Evolutionary conservation across 2,113 vertebrate genomes (phyloP).

Genomic region (Cacatua alba): DNA sequence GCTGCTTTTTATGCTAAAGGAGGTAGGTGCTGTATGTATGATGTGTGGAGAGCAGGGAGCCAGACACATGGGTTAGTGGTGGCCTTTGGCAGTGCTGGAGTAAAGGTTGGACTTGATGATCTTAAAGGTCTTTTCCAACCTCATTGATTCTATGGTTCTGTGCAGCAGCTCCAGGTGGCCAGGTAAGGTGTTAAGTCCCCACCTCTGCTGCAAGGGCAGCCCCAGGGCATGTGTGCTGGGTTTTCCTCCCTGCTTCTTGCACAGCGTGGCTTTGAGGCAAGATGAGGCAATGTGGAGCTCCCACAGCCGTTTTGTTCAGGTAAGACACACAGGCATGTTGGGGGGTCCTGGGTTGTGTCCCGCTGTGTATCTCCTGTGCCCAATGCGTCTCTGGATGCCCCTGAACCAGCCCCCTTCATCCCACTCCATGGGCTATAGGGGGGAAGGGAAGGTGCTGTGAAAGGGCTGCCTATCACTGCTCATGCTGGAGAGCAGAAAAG

Average conservation of each 20-base stretch:
- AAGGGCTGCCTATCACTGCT: neutral
- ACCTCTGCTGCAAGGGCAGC: neutral
- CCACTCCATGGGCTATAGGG: fast-evolving
- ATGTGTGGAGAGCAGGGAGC: fast-evolving
- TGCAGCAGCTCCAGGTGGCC: neutral
- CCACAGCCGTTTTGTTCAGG: neutral
- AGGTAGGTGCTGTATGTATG: neutral
- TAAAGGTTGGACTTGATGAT: neutral
- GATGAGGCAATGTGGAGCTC: fast-evolving
- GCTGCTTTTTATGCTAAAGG: neutral
- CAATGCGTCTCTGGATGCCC: fast-evolving
- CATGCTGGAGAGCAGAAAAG: neutral
- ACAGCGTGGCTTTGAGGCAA: fast-evolving
- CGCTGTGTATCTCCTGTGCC: fast-evolving
- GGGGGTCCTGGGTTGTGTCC: neutral
- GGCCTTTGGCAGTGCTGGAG: neutral
- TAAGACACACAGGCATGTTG: fast-evolving
- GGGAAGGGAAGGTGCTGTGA: fast-evolving
- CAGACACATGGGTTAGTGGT: neutral
- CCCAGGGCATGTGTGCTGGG: fast-evolving
- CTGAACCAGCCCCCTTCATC: fast-evolving
- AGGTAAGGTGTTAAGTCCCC: fast-evolving
- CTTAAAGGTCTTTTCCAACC: neutral
- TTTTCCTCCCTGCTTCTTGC: neutral
- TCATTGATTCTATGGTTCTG: neutral